Evolutionary conservation across 1,140 invertebrate species (phyloP), one percentile per base, ranked within the genome.

Genomic region (Macrotrachela quadricornifera): DNA sequence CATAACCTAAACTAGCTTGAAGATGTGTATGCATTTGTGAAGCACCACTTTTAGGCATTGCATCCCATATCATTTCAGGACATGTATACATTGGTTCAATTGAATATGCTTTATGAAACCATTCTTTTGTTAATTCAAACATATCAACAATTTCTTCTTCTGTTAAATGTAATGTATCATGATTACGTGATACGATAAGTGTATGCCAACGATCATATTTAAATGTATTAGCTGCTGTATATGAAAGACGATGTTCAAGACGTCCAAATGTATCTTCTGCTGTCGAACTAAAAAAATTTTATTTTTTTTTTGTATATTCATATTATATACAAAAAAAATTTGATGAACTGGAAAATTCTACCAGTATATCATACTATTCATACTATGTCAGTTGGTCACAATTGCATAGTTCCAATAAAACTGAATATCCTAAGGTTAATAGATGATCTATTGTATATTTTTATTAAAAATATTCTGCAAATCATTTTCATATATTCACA

Each of bases 11-110:
- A 38, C 71, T 60, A 0, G 64, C 69, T 58, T 74, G 73, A 36
- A 73, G 36, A 59, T 74, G 73, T n/a, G 72, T 71, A 61, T 74
- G 73, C 16, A 74, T 58, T 62, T 73, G 72, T 61, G 70, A 72
- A 18, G 71, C 72, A 15, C 72, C 71, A 39, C 65, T 69, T 57
- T 71, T 66, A 17, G 71, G 71, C 41, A 73, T 54, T 9, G 65
- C 58, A 57, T 74, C 73, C 72, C 71, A 73, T 6, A 72, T 59
- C 12, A 73, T 36, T 17, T 63, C 59, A 10, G 71, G 70, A 55
- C 62, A 71, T 43, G 58, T 62, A 51, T 58, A 63, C 0, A 21
- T 40, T 12, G 36, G 42, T 49, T 63, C 58, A 15, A 51, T 30
- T 30, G 21, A 2, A 30, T 30, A 30, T 30, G 21, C 21, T 30